phyloP scores from a whole-genome alignment of 2,113 vertebrate genomes.

The Python bivittatus region DNA sequence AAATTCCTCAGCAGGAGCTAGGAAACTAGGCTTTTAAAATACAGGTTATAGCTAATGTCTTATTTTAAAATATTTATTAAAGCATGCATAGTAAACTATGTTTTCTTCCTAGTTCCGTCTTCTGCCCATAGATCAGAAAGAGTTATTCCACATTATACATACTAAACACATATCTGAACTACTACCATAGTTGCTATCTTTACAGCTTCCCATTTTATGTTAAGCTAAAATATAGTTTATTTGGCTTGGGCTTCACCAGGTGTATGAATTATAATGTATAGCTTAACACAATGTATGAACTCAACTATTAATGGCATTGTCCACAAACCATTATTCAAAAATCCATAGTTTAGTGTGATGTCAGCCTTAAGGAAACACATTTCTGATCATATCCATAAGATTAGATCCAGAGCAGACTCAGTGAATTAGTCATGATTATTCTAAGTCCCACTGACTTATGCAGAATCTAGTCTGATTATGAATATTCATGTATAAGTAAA shows the following conservation, averaged over 20 bases:
- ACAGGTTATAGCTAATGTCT: background rate
- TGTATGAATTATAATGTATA: background rate
- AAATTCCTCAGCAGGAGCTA: background rate
- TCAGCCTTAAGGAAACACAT: background rate
- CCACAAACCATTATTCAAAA: background rate
- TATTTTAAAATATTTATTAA: background rate
- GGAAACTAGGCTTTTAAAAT: background rate
- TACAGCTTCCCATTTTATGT: background rate
- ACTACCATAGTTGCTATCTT: background rate
- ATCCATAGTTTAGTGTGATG: background rate
- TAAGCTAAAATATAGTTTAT: background rate
- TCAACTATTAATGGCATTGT: background rate
- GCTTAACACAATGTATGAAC: background rate
- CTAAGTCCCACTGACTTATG: background rate
- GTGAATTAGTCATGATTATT: background rate
- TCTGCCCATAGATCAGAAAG: background rate
- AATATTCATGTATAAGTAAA: background rate
- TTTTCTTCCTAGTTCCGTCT: background rate
- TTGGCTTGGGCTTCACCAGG: background rate
- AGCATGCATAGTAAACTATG: background rate
- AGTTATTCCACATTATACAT: background rate
- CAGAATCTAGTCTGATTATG: background rate
- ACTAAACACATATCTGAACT: background rate
- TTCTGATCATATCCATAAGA: background rate
- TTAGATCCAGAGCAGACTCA: background rate